These are phyloP conservation scores for Helicoverpa armigera DNA, from an alignment of 1,140 invertebrate genomes.

Conservation along the genomic window DNA sequence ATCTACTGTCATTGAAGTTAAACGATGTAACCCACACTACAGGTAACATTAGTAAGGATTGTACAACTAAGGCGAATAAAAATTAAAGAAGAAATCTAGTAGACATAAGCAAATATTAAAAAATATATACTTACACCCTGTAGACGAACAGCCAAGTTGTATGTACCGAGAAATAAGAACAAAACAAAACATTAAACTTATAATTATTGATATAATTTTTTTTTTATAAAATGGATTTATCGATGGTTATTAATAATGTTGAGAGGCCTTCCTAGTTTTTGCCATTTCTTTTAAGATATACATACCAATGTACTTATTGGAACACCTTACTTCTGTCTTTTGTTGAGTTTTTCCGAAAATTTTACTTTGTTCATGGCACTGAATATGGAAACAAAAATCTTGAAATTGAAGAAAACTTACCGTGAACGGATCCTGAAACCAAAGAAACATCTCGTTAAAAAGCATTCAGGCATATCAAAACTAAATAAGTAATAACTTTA, in stretches of 20 bases:
- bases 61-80: background rate
- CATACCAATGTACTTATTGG: too few species aligned
- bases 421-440: slow-evolving; percentile 84
- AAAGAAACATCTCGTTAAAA: slow-evolving; percentile 57
- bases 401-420: slow-evolving; percentile 62
- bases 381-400: slow-evolving; percentile 7
- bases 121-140: slow-evolving; percentile 72
- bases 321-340: too few species aligned
- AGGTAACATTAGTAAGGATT: too few species aligned
- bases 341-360: background rate
- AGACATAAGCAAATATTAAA: background rate
- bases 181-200: background rate
- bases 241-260: background rate
- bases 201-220: too few species aligned
- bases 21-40: too few species aligned
- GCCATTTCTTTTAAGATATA: too few species aligned
- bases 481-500: too few species aligned
- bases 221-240: background rate
- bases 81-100: too few species aligned
- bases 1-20: too few species aligned
- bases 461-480: too few species aligned
- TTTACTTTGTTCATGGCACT: background rate
- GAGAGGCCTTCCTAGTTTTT: background rate
- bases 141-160: slow-evolving; percentile 38
- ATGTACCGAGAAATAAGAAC: slow-evolving; percentile 44